Conservation (phyloP, 2,888 invertebrate genomes). For the Dasypogon diadema region DNA sequence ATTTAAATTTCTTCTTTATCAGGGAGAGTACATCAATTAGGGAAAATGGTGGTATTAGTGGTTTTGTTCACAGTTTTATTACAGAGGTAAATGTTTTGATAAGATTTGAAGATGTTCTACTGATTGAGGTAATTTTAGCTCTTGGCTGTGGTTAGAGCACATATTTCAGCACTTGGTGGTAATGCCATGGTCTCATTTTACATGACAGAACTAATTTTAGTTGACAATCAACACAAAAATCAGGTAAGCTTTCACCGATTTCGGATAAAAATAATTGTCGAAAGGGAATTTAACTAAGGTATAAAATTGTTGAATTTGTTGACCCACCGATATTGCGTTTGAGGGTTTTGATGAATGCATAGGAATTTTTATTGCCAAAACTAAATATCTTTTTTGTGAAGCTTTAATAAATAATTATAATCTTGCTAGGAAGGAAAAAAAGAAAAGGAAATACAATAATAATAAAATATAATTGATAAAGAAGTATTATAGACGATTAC, state of each 20-base stretch:
- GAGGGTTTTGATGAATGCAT: too few species aligned
- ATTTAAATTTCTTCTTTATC: constrained; percentile 94
- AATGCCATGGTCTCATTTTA: constrained; percentile 96
- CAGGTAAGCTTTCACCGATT: constrained; percentile 80
- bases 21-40: constrained; percentile 92
- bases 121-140: constrained; percentile 68
- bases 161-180: constrained; percentile 92
- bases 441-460: too few species aligned
- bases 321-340: too few species aligned
- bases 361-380: too few species aligned
- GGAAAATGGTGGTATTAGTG: constrained; percentile 92
- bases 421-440: too few species aligned
- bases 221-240: constrained; percentile 95
- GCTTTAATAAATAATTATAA: too few species aligned
- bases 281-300: too few species aligned
- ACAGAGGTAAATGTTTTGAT: constrained; percentile 75
- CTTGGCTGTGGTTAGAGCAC: constrained; percentile 91
- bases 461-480: too few species aligned
- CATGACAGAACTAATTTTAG: constrained; percentile 89
- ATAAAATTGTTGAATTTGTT: too few species aligned
- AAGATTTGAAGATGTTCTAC: not conserved
- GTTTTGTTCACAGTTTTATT: constrained; percentile 94
- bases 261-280: too few species aligned
- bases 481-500: too few species aligned
- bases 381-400: too few species aligned